Evolutionary conservation across 2,888 invertebrate species (phyloP).

Genomic region (Trissonchulus latispiculum): DNA sequence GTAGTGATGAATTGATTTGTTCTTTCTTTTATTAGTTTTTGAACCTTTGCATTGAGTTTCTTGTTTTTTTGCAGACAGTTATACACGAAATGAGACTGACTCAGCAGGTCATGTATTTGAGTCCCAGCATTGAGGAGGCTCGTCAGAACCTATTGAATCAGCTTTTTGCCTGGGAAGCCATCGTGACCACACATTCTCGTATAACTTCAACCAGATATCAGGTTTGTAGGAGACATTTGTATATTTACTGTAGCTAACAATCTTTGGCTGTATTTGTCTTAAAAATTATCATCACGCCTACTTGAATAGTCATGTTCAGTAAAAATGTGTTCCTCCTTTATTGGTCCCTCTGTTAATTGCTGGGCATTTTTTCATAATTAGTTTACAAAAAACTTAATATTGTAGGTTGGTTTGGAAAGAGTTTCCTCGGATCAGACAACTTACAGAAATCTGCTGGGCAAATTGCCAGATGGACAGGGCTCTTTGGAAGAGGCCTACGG

Average conservation of each 20-base stretch:
- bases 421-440: slow-evolving; percentile 78
- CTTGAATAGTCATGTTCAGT: too few relatives aligned
- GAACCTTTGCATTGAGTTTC: too few relatives aligned
- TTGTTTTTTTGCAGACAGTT: slow-evolving; percentile 64
- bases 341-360: too few relatives aligned
- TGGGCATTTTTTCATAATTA: too few relatives aligned
- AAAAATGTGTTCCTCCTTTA: too few relatives aligned
- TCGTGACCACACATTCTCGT: slow-evolving; percentile 84
- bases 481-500: slow-evolving; percentile 78
- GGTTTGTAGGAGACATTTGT: slow-evolving; percentile 39
- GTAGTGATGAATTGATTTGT: slow-evolving; percentile 10
- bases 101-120: slow-evolving; percentile 87
- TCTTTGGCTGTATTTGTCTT: background rate
- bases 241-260: slow-evolving; percentile 13
- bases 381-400: too few relatives aligned
- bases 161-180: slow-evolving; percentile 94
- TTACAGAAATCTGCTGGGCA: slow-evolving; percentile 82
- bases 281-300: too few relatives aligned
- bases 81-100: slow-evolving; percentile 94
- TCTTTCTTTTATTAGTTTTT: too few relatives aligned
- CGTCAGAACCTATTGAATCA: slow-evolving; percentile 92
- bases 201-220: slow-evolving; percentile 79
- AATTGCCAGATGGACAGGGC: slow-evolving; percentile 71
- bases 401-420: slow-evolving; percentile 76
- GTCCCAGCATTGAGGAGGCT: slow-evolving; percentile 86